These are phyloP conservation scores for Drosophila pandora DNA, from an alignment of 1,140 invertebrate species.

Conservation along the genomic window DNA sequence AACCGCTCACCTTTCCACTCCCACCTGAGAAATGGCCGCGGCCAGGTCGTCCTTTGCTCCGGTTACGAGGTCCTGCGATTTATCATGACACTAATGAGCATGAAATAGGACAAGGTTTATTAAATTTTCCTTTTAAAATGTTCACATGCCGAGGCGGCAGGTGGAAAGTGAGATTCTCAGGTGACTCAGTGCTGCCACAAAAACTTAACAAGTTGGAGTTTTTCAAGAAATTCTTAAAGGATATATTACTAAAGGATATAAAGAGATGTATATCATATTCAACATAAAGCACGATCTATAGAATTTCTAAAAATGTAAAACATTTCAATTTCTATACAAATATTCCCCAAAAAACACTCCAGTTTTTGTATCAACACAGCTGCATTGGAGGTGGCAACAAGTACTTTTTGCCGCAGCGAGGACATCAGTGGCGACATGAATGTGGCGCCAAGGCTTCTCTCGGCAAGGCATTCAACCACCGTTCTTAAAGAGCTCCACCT, in stretches of 20 bases:
- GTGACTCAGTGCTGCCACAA: conserved; percentile 10
- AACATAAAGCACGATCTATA: background rate
- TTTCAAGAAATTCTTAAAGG: background rate
- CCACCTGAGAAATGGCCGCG: conserved; percentile 47
- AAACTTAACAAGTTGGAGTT: background rate
- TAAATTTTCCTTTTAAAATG: conserved; percentile 81
- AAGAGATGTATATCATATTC: no score
- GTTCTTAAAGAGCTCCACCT: conserved; percentile 5
- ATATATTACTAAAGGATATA: background rate
- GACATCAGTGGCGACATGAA: conserved; percentile 41
- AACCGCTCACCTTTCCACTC: conserved; percentile 4
- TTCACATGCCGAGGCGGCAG: conserved; percentile 56
- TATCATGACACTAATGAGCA: conserved; percentile 81
- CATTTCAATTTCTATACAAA: background rate
- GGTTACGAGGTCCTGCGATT: conserved; percentile 59
- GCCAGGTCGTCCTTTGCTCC: conserved; percentile 18
- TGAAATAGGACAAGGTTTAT: conserved; percentile 80
- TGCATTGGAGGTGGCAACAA: conserved; percentile 49
- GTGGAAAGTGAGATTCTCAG: background rate
- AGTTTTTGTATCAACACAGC: background rate
- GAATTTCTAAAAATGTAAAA: background rate
- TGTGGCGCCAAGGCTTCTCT: conserved; percentile 61
- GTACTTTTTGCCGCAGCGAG: conserved; percentile 39
- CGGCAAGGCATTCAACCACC: conserved; percentile 20
- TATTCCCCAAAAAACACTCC: background rate